Conservation (phyloP, 2,113 vertebrate genomes). For the Melanocharis versteri region DNA sequence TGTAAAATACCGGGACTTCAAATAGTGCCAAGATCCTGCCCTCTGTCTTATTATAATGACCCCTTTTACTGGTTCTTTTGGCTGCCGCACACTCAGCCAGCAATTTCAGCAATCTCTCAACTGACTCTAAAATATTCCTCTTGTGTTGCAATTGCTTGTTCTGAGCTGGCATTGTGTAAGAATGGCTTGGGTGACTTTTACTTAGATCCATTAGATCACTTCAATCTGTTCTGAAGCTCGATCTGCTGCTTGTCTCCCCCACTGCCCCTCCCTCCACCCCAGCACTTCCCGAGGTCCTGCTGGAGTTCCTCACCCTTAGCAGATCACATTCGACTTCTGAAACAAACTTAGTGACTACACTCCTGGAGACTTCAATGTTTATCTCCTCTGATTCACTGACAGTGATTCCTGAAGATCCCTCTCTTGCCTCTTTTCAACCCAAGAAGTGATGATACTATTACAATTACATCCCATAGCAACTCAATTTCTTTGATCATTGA, state of each 20-base stretch:
- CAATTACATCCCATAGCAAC: neutral
- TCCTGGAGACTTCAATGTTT: neutral
- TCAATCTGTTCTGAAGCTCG: neutral
- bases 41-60: neutral
- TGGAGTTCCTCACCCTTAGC: neutral
- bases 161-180: neutral
- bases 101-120: neutral
- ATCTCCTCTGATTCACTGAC: neutral
- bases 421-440: neutral
- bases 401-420: neutral
- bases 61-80: neutral
- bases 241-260: neutral
- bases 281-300: neutral
- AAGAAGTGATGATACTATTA: neutral
- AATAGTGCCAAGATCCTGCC: neutral
- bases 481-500: accelerated
- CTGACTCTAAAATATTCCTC: neutral
- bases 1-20: neutral
- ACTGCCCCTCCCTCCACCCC: neutral
- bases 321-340: neutral
- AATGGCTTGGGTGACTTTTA: neutral
- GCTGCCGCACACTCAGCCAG: neutral
- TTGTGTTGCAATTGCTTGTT: neutral
- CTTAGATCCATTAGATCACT: neutral
- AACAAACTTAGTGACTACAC: neutral